Evolutionary conservation across 2,113 vertebrate species (phyloP).

Genomic region (Rattus rattus): DNA sequence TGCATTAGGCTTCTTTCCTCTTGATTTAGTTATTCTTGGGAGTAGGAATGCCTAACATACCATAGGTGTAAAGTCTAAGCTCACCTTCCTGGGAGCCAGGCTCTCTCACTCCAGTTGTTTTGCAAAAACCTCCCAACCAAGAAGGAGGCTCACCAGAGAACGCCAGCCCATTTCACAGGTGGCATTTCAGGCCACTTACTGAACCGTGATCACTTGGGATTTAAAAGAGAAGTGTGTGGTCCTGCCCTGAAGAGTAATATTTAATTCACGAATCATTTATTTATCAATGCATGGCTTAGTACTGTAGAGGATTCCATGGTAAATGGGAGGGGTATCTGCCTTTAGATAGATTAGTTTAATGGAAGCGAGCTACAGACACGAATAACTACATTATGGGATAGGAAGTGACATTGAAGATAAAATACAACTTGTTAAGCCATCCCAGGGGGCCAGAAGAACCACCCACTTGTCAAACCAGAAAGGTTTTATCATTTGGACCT

Average conservation of each 20-base stretch:
- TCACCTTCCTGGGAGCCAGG: not conserved
- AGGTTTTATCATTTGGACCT: not conserved
- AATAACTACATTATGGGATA: not conserved
- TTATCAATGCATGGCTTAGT: constrained; percentile 5
- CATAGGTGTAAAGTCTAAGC: not conserved
- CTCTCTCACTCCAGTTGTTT: not conserved
- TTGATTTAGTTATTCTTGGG: not conserved
- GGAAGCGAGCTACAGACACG: not conserved
- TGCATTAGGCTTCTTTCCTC: not conserved
- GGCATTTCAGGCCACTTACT: constrained; percentile 34
- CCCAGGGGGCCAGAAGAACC: not conserved
- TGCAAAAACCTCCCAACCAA: not conserved
- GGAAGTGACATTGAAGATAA: not conserved
- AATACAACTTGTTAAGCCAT: not conserved
- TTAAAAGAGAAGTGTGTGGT: constrained; percentile 28
- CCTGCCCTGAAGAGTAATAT: constrained; percentile 16
- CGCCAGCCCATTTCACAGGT: not conserved
- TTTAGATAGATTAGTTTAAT: not conserved
- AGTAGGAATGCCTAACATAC: not conserved
- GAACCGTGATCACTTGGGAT: constrained; percentile 16
- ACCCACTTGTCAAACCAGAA: not conserved
- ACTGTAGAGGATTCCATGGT: not conserved
- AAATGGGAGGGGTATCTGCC: not conserved
- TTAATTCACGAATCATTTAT: constrained; percentile 58
- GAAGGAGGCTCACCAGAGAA: not conserved